A percentile compares a stretch with the other conserved stretches of the same genome.
Conservation (phyloP, 2,888 invertebrate genomes). For the Lochmaea capreae region DNA sequence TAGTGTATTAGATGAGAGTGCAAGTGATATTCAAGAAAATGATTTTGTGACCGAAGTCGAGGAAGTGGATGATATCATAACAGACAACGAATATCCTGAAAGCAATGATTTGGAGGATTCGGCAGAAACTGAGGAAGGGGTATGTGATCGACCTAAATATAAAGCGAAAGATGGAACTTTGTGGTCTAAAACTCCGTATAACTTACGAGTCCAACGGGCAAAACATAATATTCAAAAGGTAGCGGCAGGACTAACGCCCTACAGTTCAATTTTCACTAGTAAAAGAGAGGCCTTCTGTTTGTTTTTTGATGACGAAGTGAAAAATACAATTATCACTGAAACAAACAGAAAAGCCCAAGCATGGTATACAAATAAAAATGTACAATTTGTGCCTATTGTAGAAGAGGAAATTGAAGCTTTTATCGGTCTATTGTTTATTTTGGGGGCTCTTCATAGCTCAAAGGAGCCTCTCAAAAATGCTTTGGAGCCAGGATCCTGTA, state of each 20-base stretch:
- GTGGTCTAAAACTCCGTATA: slow-evolving; percentile 1
- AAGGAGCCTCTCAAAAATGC: slow-evolving; percentile 15
- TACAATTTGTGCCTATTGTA: slow-evolving; percentile 21
- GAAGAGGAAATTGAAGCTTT: slow-evolving; percentile 17
- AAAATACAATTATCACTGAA: slow-evolving; percentile 2
- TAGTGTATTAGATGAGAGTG: slow-evolving; percentile 1
- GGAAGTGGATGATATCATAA: slow-evolving; percentile 11
- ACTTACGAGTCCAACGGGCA: slow-evolving; percentile 5
- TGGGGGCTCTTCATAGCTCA: slow-evolving; percentile 15
- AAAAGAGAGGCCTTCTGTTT: slow-evolving; percentile 12
- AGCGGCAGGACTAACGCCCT: slow-evolving; percentile 15
- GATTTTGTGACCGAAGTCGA: slow-evolving; percentile 13
- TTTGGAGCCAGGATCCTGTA: too few relatives aligned
- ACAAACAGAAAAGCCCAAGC: slow-evolving; percentile 18
- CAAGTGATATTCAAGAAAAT: slow-evolving; percentile 1
- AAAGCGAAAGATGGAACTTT: slow-evolving; percentile 13
- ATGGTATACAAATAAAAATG: slow-evolving; percentile 22
- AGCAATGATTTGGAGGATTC: not conserved
- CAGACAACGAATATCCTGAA: slow-evolving; percentile 8
- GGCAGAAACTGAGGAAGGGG: slow-evolving; percentile 12
- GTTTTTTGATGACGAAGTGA: slow-evolving; percentile 22
- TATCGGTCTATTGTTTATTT: slow-evolving; percentile 13
- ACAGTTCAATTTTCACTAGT: slow-evolving; percentile 9
- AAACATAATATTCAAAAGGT: slow-evolving; percentile 22
- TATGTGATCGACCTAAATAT: slow-evolving; percentile 13